A percentile compares a stretch with the other conserved stretches of the same genome.
These are phyloP conservation scores for Brenthis hecate DNA, from an alignment of 2,888 invertebrate species.

Conservation along the genomic window DNA sequence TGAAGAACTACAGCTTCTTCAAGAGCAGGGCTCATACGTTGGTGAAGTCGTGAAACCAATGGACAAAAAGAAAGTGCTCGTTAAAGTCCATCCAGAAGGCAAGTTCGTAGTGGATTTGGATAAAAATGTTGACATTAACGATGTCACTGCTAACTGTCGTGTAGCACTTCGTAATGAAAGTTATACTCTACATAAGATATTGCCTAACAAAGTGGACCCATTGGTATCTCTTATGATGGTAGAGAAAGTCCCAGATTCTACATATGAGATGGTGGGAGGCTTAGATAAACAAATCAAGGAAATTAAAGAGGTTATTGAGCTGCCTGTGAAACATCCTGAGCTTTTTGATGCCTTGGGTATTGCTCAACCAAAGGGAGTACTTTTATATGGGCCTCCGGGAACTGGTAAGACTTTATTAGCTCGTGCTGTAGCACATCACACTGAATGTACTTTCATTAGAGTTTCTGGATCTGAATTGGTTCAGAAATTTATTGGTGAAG, in stretches of 20 bases:
- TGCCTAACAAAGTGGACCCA: slow-evolving; percentile 99
- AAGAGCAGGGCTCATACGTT: slow-evolving; percentile 99
- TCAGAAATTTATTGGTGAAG: slow-evolving; percentile 99
- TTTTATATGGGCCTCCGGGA: slow-evolving; percentile 98
- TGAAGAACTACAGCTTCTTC: slow-evolving; percentile 97
- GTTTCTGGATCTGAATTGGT: slow-evolving; percentile 99
- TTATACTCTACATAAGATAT: slow-evolving; percentile 98
- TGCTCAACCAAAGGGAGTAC: slow-evolving; percentile 98
- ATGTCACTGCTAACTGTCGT: slow-evolving; percentile 98
- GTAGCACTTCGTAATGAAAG: slow-evolving; percentile 99
- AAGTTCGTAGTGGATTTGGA: slow-evolving; percentile 99
- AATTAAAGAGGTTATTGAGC: slow-evolving; percentile 99
- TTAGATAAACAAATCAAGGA: slow-evolving; percentile 99
- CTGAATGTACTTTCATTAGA: slow-evolving; percentile 99
- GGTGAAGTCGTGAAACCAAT: slow-evolving; percentile 99
- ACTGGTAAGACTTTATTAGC: slow-evolving; percentile 97
- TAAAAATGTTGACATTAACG: slow-evolving; percentile 99
- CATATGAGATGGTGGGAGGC: slow-evolving; percentile 99
- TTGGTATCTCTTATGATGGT: slow-evolving; percentile 99
- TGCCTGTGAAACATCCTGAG: slow-evolving; percentile 99
- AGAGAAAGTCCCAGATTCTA: slow-evolving; percentile 99
- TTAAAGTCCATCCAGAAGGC: slow-evolving; percentile 99
- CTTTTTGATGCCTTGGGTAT: slow-evolving; percentile 99
- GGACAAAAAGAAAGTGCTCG: slow-evolving; percentile 99
- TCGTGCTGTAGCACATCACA: slow-evolving; percentile 99